phyloP scores from a whole-genome alignment of 2,113 vertebrate genomes.

The Diglossa brunneiventris region DNA sequence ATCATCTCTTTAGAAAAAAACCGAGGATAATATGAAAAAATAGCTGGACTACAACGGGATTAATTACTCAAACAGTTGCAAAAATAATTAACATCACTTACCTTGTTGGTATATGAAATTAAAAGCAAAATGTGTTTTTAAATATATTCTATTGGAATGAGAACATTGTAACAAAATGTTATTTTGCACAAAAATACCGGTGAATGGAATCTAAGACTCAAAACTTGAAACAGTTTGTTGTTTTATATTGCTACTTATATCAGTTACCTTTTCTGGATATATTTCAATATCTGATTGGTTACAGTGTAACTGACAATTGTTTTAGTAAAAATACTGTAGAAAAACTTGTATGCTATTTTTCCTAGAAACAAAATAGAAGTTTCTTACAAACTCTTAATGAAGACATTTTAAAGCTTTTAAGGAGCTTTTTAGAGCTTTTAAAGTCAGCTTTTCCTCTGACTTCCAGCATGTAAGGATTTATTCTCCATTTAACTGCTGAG shows the following conservation, averaged over 20 bases:
- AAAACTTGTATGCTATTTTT: not conserved
- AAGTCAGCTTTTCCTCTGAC: not conserved
- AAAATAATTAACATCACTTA: not conserved
- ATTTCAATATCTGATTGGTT: not conserved
- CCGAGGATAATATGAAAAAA: not conserved
- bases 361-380: not conserved
- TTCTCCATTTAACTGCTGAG: not conserved
- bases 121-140: not conserved
- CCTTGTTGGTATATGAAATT: not conserved
- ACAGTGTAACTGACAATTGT: not conserved
- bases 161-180: not conserved
- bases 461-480: not conserved
- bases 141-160: accelerated
- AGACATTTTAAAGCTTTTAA: too few species aligned
- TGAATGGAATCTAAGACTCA: not conserved
- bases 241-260: not conserved
- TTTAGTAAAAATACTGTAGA: not conserved
- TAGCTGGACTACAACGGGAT: not conserved
- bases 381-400: not conserved
- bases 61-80: not conserved
- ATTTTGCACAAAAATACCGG: not conserved
- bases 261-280: not conserved
- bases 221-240: not conserved
- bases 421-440: too few species aligned
- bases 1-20: not conserved